Evolutionary conservation across 2,113 vertebrate species (phyloP), one percentile per base, ranked within the genome.

Genomic region (Lamprologus ornatipinnis): DNA sequence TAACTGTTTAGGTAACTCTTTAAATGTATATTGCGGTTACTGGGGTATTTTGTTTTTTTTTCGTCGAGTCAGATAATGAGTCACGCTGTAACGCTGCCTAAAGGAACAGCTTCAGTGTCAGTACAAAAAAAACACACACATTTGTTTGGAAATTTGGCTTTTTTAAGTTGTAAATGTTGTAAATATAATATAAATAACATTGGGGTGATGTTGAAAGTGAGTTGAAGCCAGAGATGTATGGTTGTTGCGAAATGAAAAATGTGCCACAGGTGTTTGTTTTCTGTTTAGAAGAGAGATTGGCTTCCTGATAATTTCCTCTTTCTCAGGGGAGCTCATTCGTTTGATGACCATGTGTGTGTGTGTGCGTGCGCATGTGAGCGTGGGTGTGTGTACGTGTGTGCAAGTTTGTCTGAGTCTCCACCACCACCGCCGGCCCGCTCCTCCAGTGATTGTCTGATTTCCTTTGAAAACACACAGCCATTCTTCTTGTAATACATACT

Each of bases 261-360:
- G 82, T 13, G 83, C 51, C 15, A 3, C 90, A 93, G 87, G 86
- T 92, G 86, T 91, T 92, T 88, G 60, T 91, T 89, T 78, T 87
- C 86, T 85, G 86, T 89, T 89, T 57, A 90, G 80, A 85, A 81
- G 75, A 49, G 78, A n/a, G 45, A 82, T 80, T 86, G 83, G 91
- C 93, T 94, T 94, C 92, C 90, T 94, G 93, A 89, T 93, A 60
- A 84, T 88, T 93, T 95, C 91, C 88, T 87, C 81, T 90, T 85
- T 89, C 73, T 86, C 82, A 82, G 81, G 81, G 82, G 82, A 84
- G 85, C 55, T 53, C 58, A 37, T 33, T 88, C 86, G 63, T 87
- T 89, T 82, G 75, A 80, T 83, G 85, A 58, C 53, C 6, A 2
- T 57, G 86, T 86, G 45, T 79, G 10, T 88, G 82, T 81, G 33